A percentile compares a stretch with the other conserved stretches of the same genome.
These are phyloP conservation scores for Mechanitis messenoides DNA, from an alignment of 2,888 invertebrate genomes.

Conservation along the genomic window DNA sequence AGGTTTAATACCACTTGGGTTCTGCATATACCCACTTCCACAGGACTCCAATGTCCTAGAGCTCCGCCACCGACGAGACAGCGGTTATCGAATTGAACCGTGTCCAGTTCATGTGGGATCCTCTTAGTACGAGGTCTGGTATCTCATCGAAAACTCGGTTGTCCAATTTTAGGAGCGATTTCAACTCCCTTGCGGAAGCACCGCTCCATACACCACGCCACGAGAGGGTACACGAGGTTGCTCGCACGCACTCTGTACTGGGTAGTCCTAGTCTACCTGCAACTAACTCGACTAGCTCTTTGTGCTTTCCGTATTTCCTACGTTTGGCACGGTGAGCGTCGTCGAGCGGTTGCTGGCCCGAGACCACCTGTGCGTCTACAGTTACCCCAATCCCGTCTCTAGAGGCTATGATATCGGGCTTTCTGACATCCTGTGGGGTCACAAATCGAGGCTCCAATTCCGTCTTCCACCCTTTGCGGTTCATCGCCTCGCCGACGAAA, in stretches of 20 bases:
- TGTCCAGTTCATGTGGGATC: conserved; percentile 27
- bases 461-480: conserved; percentile 31
- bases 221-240: conserved; percentile 31
- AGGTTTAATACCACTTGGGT: conserved; percentile 5
- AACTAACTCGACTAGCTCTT: conserved; percentile 28
- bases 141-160: background rate
- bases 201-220: conserved; percentile 33
- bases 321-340: conserved; percentile 33
- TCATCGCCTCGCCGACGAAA: conserved; percentile 30
- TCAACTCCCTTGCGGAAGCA: conserved; percentile 22
- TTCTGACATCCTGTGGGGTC: conserved; percentile 35
- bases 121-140: conserved; percentile 19
- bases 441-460: conserved; percentile 30
- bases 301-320: conserved; percentile 31
- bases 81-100: conserved; percentile 24
- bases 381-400: conserved; percentile 33
- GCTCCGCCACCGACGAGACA: background rate
- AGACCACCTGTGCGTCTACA: conserved; percentile 44
- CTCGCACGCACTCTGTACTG: conserved; percentile 14
- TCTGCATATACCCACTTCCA: conserved; percentile 13
- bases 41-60: conserved; percentile 2
- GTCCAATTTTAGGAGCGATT: conserved; percentile 15
- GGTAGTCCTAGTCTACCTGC: conserved; percentile 31
- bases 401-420: conserved; percentile 40
- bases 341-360: conserved; percentile 35